A percentile compares a stretch with the other conserved stretches of the same genome.
Conservation (phyloP, 2,797 vertebrate genomes). For the Typhlichthys subterraneus region DNA sequence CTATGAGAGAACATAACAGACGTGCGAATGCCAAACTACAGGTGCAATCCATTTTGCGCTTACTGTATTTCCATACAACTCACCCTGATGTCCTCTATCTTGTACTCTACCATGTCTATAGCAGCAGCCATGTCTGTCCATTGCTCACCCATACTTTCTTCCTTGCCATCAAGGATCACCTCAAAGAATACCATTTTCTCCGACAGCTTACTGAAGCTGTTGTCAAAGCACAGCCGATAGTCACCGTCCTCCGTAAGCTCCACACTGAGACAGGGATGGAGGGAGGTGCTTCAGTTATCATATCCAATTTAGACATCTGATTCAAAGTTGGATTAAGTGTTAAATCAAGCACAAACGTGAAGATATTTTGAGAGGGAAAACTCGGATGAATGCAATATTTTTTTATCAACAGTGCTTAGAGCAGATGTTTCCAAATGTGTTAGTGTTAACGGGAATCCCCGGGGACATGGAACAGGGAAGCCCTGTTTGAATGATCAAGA, state of each 20-base stretch:
- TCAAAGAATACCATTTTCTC: constrained; percentile 95
- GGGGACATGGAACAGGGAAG: too few species aligned
- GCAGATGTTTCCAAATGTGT: too few species aligned
- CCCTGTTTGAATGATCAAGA: too few species aligned
- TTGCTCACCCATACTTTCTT: constrained; percentile 63
- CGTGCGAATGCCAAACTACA: background rate
- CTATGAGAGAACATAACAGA: constrained; percentile 51
- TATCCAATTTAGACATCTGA: too few species aligned
- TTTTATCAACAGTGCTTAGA: too few species aligned
- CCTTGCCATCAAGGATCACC: constrained; percentile 80
- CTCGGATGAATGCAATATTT: too few species aligned
- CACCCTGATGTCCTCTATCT: constrained; percentile 86
- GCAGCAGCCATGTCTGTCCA: constrained; percentile 47
- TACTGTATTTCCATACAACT: constrained; percentile 7
- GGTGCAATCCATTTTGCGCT: background rate
- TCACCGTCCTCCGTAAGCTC: constrained; percentile 87
- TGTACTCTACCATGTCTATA: constrained; percentile 78
- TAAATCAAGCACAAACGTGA: too few species aligned
- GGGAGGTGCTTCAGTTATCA: too few species aligned
- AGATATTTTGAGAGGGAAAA: too few species aligned
- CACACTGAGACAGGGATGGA: constrained; percentile 67
- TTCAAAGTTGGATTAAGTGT: too few species aligned
- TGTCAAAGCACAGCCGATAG: constrained; percentile 92
- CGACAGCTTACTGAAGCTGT: constrained; percentile 90
- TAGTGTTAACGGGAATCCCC: too few species aligned